Base-by-base conservation (phyloP, 2,888 invertebrate genomes). In the Disparrhopalites patrizii region DNA sequence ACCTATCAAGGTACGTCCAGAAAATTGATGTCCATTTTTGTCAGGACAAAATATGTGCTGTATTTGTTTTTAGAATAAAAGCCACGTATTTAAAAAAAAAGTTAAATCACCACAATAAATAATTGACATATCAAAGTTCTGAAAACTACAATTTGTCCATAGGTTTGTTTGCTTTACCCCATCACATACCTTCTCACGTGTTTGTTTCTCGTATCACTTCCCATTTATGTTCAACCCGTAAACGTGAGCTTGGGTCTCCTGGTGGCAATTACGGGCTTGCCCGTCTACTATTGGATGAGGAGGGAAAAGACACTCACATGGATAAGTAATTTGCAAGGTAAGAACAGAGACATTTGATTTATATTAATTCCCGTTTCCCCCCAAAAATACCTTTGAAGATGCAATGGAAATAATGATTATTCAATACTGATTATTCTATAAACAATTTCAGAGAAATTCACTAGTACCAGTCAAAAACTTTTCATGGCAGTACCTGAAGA, bases 261-360 rank as follows among this genome's bases (percentile, higher is more conserved):
- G 31, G 91, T 93, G 76, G 91, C 93, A 0, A 78, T 87, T n/a
- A 84, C 88, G 28, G 93, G 93, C 1, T 83, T 93, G 68, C 93
- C 93, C 0, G 87, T 89, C 23, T 93, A 92, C 80, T 86, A 85
- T 76, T 76, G 86, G 1, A 86, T 91, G 40, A 85, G 93, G 47
- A 68, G 33, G 2, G 2, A 5, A 28, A 62, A 56, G n/a, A 2
- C 18, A 27, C 30, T 18, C 15, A 15, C 2, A 13, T 52, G 52
- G 27, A 18, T 52, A 15, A n/a, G 25, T 10, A 4, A 23, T 3
- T 8, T 51, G 3, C 4, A 3, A 25, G 51, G 51, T 51, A 23
- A 23, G 7, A 23, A 3, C 15, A 47, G n/a, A 13, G 10, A 13
- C 47, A 10, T 13, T 13, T 47, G 18, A 7, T 47, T 36, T 36